phyloP scores from a whole-genome alignment of 2,888 invertebrate species.

The Hyposoter didymator region DNA sequence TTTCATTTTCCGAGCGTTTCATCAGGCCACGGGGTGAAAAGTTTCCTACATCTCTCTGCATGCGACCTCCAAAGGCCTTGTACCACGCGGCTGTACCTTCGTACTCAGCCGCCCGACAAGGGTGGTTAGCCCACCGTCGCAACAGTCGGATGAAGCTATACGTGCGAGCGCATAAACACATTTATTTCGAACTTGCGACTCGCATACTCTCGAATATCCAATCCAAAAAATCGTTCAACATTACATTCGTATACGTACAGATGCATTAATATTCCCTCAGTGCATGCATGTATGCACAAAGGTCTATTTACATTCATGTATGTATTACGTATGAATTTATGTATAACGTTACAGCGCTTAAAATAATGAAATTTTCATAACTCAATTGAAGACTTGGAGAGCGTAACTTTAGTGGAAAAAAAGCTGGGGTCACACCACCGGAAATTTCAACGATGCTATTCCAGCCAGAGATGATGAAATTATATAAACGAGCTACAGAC shows the following conservation, averaged over 20 bases:
- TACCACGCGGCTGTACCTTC: background rate
- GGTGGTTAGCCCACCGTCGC: background rate
- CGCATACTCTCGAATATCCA: constrained; percentile 21
- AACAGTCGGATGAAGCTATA: constrained; percentile 53
- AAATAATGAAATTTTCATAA: constrained; percentile 51
- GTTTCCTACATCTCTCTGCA: constrained; percentile 41
- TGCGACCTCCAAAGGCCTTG: constrained; percentile 4
- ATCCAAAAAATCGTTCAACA: constrained; percentile 30
- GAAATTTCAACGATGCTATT: constrained; percentile 6
- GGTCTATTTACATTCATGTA: background rate
- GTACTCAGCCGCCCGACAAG: background rate
- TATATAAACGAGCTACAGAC: background rate
- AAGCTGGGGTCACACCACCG: background rate
- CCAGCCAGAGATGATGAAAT: background rate
- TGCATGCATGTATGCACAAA: background rate
- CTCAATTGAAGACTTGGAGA: constrained; percentile 32
- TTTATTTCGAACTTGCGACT: constrained; percentile 40
- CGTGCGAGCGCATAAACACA: constrained; percentile 63
- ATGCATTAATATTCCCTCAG: background rate
- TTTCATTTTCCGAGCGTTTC: constrained; percentile 59
- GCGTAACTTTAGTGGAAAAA: constrained; percentile 10
- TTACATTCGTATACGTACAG: background rate
- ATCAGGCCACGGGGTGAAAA: constrained; percentile 49
- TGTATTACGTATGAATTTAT: constrained; percentile 5
- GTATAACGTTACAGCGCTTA: background rate